Percentiles rank a stretch among this genome's conserved stretches.
Evolutionary conservation across 53 echinoderm and acorn worm genomes (phyloP).

Genomic region (Hippasteria phrygiana): DNA sequence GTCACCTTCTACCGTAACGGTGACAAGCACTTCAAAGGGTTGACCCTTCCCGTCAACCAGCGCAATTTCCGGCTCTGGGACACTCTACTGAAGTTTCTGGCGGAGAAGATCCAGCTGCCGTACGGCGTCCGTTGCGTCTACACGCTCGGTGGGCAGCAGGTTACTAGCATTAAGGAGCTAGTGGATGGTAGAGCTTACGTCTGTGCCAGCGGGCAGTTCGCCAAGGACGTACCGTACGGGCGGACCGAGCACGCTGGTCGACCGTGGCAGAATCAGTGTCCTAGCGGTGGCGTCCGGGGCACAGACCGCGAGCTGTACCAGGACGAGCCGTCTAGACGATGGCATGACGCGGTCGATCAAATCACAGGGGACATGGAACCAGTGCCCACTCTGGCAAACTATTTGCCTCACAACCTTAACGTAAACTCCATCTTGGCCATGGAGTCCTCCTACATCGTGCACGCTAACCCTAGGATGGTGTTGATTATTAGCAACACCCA

Average conservation of each 20-base stretch:
- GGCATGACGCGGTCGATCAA: constrained; percentile 29
- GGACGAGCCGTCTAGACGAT: constrained; percentile 40
- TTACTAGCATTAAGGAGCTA: constrained; percentile 75
- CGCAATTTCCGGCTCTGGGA: constrained; percentile 86
- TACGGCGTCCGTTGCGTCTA: constrained; percentile 93
- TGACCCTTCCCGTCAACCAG: constrained; percentile 85
- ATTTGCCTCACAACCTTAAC: constrained; percentile 13
- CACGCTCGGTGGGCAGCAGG: constrained; percentile 73
- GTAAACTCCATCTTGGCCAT: constrained; percentile 73
- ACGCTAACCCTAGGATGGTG: constrained; percentile 84
- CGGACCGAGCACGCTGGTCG: constrained; percentile 65
- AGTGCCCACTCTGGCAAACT: constrained; percentile 9
- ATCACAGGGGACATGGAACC: not conserved
- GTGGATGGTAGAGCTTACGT: constrained; percentile 96
- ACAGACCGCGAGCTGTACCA: constrained; percentile 70
- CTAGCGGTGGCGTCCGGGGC: constrained; percentile 62
- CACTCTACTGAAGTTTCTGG: constrained; percentile 81
- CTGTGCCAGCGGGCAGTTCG: constrained; percentile 93
- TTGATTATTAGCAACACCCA: constrained; percentile 92
- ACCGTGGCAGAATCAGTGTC: constrained; percentile 83
- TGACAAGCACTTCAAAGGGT: constrained; percentile 93
- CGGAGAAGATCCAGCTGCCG: constrained; percentile 84
- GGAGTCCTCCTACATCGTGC: constrained; percentile 66
- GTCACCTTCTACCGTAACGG: constrained; percentile 98
- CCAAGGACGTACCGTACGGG: constrained; percentile 81